Percentiles rank a stretch among this genome's conserved stretches.
Conservation (phyloP, 2,113 vertebrate species). For the Protomyctophum bolini region DNA sequence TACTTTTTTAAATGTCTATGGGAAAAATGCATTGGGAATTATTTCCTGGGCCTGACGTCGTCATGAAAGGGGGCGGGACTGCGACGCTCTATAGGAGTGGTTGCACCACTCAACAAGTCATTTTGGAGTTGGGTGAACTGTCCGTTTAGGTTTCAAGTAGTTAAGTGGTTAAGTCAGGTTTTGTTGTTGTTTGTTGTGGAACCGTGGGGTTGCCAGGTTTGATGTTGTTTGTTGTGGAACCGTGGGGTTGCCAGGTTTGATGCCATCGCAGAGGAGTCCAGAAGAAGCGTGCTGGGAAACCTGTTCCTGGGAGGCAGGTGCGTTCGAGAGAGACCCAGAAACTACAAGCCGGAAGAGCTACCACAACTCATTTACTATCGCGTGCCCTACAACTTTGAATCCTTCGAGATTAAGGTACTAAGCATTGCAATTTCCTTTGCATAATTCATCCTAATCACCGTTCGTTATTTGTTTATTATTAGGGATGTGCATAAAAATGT, state of each 20-base stretch:
- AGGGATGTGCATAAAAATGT: too few relatives aligned
- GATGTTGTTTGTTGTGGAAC: neutral
- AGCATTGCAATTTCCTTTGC: neutral
- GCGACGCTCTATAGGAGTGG: too few relatives aligned
- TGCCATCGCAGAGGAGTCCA: constrained; percentile 78
- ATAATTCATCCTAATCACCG: too few relatives aligned
- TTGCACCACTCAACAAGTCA: too few relatives aligned
- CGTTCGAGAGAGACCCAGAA: constrained; percentile 69
- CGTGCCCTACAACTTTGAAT: constrained; percentile 84
- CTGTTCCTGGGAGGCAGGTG: constrained; percentile 86
- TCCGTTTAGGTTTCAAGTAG: too few relatives aligned
- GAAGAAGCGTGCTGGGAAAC: constrained; percentile 86
- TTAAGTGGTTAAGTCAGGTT: too few relatives aligned
- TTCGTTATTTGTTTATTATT: too few relatives aligned
- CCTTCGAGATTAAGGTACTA: constrained; percentile 84
- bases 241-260: constrained; percentile 80
- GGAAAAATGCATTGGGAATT: too few relatives aligned
- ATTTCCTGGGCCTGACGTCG: too few relatives aligned
- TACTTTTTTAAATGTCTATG: too few relatives aligned
- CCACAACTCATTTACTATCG: constrained; percentile 68
- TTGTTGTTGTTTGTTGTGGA: neutral
- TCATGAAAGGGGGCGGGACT: too few relatives aligned
- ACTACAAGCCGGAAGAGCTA: constrained; percentile 48
- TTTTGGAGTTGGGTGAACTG: too few relatives aligned
- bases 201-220: neutral